These are phyloP conservation scores for Zosterops hypoxanthus DNA, from an alignment of 2,113 vertebrate species.

Conservation along the genomic window DNA sequence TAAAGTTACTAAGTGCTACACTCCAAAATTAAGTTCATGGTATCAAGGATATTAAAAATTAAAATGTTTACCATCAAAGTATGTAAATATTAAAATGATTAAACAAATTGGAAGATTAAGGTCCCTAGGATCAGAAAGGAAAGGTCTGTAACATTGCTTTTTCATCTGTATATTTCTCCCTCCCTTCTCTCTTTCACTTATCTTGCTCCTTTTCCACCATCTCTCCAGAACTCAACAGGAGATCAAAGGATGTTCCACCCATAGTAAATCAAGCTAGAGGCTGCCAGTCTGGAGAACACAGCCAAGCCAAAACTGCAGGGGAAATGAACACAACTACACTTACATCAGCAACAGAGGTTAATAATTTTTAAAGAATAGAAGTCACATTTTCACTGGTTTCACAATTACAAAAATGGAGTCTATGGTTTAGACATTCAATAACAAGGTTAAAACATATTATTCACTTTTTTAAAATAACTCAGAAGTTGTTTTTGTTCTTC, in stretches of 20 bases:
- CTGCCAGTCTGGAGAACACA: slow-evolving; percentile 27
- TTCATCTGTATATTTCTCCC: slow-evolving; percentile 33
- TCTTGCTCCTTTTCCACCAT: slow-evolving; percentile 40
- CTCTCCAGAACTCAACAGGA: slow-evolving; percentile 60
- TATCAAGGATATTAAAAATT: background rate
- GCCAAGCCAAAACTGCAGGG: background rate
- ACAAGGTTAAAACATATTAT: background rate
- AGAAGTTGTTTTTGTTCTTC: background rate
- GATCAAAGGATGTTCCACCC: slow-evolving; percentile 62
- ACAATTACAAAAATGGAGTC: background rate
- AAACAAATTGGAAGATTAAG: background rate
- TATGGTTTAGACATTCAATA: background rate
- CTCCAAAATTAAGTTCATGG: background rate
- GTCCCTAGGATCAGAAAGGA: background rate
- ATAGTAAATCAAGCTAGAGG: slow-evolving; percentile 52
- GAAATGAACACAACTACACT: background rate
- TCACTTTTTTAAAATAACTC: background rate
- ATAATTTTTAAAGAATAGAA: background rate
- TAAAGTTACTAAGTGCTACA: background rate
- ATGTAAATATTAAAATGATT: background rate
- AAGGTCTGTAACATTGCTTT: slow-evolving; percentile 32
- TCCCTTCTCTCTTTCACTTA: slow-evolving; percentile 49
- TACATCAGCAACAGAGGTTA: background rate
- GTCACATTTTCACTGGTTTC: background rate
- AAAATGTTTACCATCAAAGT: background rate